These are phyloP conservation scores for Leptobrachium ailaonicum DNA, from an alignment of 2,113 vertebrate genomes.

Conservation along the genomic window DNA sequence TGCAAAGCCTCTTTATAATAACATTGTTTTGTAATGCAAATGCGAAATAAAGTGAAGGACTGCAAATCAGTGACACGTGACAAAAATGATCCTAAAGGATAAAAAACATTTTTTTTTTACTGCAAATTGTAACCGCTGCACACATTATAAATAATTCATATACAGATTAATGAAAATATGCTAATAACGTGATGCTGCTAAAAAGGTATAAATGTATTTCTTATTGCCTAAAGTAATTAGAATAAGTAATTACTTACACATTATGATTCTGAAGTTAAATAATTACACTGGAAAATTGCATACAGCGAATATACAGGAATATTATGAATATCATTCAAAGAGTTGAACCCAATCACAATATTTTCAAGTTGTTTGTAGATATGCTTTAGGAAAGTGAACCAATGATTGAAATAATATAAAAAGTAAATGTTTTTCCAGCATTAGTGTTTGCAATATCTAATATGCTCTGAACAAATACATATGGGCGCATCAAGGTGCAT, in stretches of 20 bases:
- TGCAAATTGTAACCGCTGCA: slow-evolving; percentile 76
- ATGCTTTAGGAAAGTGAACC: slow-evolving; percentile 39
- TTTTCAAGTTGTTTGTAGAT: slow-evolving; percentile 56
- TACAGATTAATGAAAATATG: slow-evolving; percentile 87
- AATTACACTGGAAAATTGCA: slow-evolving; percentile 63
- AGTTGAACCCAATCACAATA: slow-evolving; percentile 34
- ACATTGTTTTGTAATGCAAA: slow-evolving; percentile 20
- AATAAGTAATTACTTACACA: slow-evolving; percentile 81
- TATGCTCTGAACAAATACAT: too few species aligned
- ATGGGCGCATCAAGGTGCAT: too few species aligned
- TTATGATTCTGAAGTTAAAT: slow-evolving; percentile 77
- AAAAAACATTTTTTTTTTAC: slow-evolving; percentile 51
- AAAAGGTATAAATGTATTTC: slow-evolving; percentile 78
- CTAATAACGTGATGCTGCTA: slow-evolving; percentile 78
- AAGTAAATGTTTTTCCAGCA: slow-evolving; percentile 8
- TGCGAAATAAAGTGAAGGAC: slow-evolving; percentile 19
- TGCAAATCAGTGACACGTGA: slow-evolving; percentile 26
- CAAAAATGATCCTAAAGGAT: slow-evolving; percentile 52
- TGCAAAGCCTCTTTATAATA: slow-evolving; percentile 11
- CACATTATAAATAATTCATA: slow-evolving; percentile 82
- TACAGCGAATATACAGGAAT: slow-evolving; percentile 61
- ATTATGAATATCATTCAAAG: slow-evolving; percentile 56
- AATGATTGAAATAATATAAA: slow-evolving; percentile 6
- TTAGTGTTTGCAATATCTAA: not conserved
- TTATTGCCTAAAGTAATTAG: slow-evolving; percentile 78